Base-by-base conservation (phyloP, 1,140 invertebrate genomes). In the Pygmarrhopalites habei region DNA sequence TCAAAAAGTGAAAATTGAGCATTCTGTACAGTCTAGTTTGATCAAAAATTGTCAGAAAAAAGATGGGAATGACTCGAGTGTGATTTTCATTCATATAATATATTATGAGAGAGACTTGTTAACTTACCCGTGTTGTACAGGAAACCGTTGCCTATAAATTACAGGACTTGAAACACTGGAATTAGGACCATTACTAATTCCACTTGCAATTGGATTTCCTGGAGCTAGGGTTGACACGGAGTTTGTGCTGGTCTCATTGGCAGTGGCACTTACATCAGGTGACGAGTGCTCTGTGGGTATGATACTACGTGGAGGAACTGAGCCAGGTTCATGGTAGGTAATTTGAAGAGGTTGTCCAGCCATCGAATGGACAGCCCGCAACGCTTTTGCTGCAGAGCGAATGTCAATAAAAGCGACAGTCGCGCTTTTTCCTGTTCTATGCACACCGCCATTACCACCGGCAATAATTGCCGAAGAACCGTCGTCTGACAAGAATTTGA, bases 331-430 rank as follows among this genome's bases (percentile, higher is more conserved):
- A 81, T 94, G 92, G 80, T 95, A 95, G 75, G 92, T 88, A 67
- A 91, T 94, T 30, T 68, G 63, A 23, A 71, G 51, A 76, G 61
- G 49, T 25, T 66, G 60, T 56, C 69, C 87, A 76, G 92, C 89
- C 76, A 95, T 77, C 72, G 86, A 88, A 77, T 93, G 89, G 74
- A 94, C 90, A 70, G 85, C 84, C 76, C 86, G 86, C 77, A 93
- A 89, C 57, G 92, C 92, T 80, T 94, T 95, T 72, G 89, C 85
- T 72, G 92, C 92, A 72, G 90, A 93, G 79, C 91, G 92, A 80
- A 95, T 95, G 82, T 95, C 92, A 84, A 93, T 93, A 82, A 95
- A 95, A 74, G 91, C 90, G 76, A 95, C 90, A 73, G 90, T 92
- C 74, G 90, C 91, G 71, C 82, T 82, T 52, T 80, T 62, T 72